Conservation (phyloP, 2,113 vertebrate genomes). For the Poecilia latipinna region DNA sequence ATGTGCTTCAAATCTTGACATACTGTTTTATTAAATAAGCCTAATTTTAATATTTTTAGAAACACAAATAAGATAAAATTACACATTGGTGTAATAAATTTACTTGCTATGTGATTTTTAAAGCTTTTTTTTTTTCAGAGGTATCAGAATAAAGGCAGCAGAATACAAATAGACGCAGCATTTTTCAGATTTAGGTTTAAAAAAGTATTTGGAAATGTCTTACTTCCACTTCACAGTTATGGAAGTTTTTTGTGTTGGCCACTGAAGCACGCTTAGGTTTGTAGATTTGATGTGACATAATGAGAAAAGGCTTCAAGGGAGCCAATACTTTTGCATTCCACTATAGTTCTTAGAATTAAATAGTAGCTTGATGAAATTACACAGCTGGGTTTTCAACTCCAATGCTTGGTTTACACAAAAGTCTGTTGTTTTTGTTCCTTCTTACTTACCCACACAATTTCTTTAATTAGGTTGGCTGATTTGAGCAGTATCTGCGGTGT, state of each 20-base stretch:
- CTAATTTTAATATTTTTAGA: background rate
- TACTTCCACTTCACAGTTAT: no score
- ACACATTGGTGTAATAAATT: background rate
- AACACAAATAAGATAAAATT: background rate
- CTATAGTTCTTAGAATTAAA: background rate
- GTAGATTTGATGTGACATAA: background rate
- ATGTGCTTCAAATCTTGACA: background rate
- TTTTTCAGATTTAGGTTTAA: no score
- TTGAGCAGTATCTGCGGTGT: slow-evolving; percentile 87
- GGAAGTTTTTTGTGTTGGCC: background rate
- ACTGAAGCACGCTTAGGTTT: background rate
- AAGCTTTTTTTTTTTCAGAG: no score
- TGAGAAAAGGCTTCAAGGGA: background rate
- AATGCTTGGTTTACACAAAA: background rate
- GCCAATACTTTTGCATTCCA: background rate
- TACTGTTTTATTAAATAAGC: background rate
- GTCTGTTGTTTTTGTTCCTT: background rate
- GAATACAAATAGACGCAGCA: no score
- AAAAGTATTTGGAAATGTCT: no score
- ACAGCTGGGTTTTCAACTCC: background rate
- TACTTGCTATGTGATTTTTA: no score
- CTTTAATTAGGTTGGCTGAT: slow-evolving; percentile 88
- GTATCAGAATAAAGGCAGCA: background rate
- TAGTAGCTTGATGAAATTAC: background rate
- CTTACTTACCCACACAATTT: slow-evolving; percentile 89